A percentile compares a stretch with the other conserved stretches of the same genome.
These are phyloP conservation scores for Coryphaenoides rupestris DNA, from an alignment of 2,113 vertebrate genomes.

Conservation along the genomic window DNA sequence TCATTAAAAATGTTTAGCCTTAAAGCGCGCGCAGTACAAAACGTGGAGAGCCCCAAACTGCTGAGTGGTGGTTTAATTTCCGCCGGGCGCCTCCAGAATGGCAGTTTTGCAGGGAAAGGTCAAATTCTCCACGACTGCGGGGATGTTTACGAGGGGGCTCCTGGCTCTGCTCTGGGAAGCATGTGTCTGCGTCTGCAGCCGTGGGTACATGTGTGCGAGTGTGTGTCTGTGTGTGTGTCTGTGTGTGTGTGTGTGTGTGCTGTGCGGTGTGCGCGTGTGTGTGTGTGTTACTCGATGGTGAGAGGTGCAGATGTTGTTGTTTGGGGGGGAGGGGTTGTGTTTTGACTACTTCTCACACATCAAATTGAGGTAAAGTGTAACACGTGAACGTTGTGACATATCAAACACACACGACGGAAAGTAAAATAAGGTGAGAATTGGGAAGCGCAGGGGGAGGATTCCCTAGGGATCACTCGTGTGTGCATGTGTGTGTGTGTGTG, in stretches of 20 bases:
- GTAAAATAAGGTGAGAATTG: conserved; percentile 74
- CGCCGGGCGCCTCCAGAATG: conserved; percentile 56
- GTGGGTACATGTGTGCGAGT: conserved; percentile 20
- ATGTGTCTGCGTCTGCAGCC: too few species aligned
- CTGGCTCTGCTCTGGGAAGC: neutral
- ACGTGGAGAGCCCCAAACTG: conserved; percentile 56
- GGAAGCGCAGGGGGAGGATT: conserved; percentile 57
- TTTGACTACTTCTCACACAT: conserved; percentile 73
- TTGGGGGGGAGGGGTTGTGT: conserved; percentile 33
- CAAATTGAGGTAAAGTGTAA: conserved; percentile 76
- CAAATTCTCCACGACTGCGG: conserved; percentile 32
- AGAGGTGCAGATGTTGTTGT: conserved; percentile 9
- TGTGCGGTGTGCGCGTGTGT: neutral
- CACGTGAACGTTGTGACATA: conserved; percentile 74
- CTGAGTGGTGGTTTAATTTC: conserved; percentile 55
- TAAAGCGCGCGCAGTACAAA: conserved; percentile 65
- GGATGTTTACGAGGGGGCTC: conserved; percentile 42
- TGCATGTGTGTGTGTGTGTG: conserved; percentile 3
- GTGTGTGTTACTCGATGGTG: neutral
- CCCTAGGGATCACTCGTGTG: conserved; percentile 49
- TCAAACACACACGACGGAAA: conserved; percentile 61
- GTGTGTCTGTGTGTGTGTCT: neutral
- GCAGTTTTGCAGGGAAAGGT: conserved; percentile 41
- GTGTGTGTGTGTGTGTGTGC: neutral
- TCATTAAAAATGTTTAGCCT: conserved; percentile 59